Conservation (phyloP, 2,113 vertebrate species). For the Scartelaos histophorus region DNA sequence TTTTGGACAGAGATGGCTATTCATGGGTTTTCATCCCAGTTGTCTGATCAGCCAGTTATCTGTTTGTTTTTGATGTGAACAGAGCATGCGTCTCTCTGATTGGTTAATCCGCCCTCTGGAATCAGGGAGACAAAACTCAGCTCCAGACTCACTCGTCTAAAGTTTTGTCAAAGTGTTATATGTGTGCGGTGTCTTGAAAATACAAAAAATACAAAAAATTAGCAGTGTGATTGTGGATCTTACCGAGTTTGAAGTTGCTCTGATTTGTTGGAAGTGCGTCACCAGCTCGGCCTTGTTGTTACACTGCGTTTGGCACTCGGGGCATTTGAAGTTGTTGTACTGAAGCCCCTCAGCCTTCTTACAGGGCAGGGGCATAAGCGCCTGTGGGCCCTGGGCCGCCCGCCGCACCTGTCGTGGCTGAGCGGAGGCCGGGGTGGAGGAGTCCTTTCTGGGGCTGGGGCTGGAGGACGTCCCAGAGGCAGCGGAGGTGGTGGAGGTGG, state of each 20-base stretch:
- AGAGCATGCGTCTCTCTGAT: too few relatives aligned
- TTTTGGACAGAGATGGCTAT: too few relatives aligned
- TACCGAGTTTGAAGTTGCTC: constrained; percentile 73
- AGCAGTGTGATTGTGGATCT: neutral
- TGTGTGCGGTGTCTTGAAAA: neutral
- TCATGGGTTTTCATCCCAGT: too few relatives aligned
- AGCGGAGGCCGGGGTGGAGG: constrained; percentile 45
- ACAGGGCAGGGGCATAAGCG: constrained; percentile 81
- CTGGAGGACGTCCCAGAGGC: constrained; percentile 39
- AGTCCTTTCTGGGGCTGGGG: constrained; percentile 76
- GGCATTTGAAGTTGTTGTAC: constrained; percentile 87
- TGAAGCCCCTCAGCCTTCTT: constrained; percentile 74
- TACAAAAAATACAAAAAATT: neutral
- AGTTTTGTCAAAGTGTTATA: too few relatives aligned
- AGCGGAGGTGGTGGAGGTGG: constrained; percentile 57
- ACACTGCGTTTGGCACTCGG: constrained; percentile 90
- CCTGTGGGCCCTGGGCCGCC: constrained; percentile 73
- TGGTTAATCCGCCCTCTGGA: too few relatives aligned
- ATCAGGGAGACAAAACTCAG: too few relatives aligned
- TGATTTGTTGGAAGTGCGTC: constrained; percentile 87
- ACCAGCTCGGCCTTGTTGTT: constrained; percentile 85
- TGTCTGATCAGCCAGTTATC: too few relatives aligned
- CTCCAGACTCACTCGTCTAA: too few relatives aligned
- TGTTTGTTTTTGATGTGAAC: too few relatives aligned
- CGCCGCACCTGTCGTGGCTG: constrained; percentile 69